Conservation (phyloP, 2,888 invertebrate species). For the Volucella inflata region DNA sequence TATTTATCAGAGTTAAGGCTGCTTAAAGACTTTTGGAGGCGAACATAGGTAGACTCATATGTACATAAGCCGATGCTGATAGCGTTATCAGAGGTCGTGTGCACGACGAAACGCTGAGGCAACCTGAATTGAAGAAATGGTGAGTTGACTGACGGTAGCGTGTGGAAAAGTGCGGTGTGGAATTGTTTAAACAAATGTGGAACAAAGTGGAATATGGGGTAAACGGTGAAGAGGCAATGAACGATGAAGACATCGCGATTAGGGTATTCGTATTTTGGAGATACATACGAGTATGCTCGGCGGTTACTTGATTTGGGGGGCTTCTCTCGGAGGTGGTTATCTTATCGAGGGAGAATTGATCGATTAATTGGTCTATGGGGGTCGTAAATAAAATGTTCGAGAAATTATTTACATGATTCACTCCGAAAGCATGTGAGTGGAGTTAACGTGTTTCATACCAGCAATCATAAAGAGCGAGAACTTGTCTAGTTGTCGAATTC, state of each 20-base stretch:
- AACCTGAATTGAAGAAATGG: constrained; percentile 44
- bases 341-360: too few species aligned
- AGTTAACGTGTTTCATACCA: too few species aligned
- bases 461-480: too few species aligned
- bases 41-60: constrained; percentile 10
- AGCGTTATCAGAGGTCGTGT: constrained; percentile 55
- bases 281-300: fast-evolving
- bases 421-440: too few species aligned
- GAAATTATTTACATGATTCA: too few species aligned
- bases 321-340: too few species aligned
- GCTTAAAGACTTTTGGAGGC: constrained; percentile 17
- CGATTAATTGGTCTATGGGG: too few species aligned
- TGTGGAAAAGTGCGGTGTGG: constrained; percentile 52
- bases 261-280: too few species aligned
- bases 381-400: too few species aligned
- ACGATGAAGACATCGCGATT: too few species aligned
- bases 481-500: too few species aligned
- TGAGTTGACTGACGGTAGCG: constrained; percentile 33
- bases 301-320: too few species aligned
- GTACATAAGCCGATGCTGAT: constrained; percentile 20
- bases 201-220: constrained; percentile 46
- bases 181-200: constrained; percentile 5
- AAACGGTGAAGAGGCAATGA: neutral
- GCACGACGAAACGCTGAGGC: constrained; percentile 23
- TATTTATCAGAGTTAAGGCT: constrained; percentile 35